Percentiles rank a stretch among this genome's conserved stretches.
These are phyloP conservation scores for Petromus typicus DNA, from an alignment of 2,113 vertebrate species.

Conservation along the genomic window DNA sequence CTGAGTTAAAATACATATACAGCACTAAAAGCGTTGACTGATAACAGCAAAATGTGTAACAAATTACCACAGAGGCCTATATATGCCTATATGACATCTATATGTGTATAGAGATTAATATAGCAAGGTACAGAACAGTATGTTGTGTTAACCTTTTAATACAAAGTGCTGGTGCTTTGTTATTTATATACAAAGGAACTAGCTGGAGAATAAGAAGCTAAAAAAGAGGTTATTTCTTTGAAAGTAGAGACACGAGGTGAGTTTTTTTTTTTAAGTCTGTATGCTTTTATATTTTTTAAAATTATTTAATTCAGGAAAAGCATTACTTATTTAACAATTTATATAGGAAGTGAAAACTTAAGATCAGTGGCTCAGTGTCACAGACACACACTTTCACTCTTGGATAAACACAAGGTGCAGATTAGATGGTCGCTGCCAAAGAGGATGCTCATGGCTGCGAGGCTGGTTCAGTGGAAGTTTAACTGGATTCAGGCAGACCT, in stretches of 20 bases:
- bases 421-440: rapidly evolving
- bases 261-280: background rate
- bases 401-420: background rate
- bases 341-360: background rate
- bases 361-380: background rate
- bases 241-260: too few relatives aligned
- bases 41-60: background rate
- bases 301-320: background rate
- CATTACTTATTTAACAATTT: background rate
- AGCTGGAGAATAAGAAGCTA: background rate
- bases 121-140: background rate
- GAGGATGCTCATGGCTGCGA: rapidly evolving
- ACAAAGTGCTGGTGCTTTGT: background rate
- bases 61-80: background rate
- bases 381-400: background rate
- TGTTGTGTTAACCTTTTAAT: background rate
- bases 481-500: too few relatives aligned
- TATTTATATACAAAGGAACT: background rate
- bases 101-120: background rate
- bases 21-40: background rate
- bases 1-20: background rate
- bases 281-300: background rate
- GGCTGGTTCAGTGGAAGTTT: background rate
- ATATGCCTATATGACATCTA: background rate
- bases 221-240: background rate